phyloP scores from a whole-genome alignment of 2,888 invertebrate species.

The Lasioglossum zephyrum region DNA sequence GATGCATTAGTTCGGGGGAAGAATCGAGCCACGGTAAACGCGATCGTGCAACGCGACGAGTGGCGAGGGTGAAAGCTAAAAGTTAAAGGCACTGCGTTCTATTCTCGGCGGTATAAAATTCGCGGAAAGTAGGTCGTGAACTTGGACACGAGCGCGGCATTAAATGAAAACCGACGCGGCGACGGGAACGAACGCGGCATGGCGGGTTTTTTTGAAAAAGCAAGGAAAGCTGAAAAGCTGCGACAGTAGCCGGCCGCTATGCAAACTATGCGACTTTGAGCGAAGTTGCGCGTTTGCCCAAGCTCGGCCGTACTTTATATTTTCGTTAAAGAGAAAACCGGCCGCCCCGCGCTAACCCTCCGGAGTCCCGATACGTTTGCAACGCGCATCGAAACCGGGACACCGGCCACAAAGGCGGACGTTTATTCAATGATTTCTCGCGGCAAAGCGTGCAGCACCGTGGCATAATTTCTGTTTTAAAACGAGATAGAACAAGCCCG shows the following conservation, averaged over 20 bases:
- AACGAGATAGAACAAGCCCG: background rate
- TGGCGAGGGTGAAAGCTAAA: background rate
- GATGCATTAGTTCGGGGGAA: background rate
- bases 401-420: conserved; percentile 19
- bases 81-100: background rate
- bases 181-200: background rate
- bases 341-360: background rate
- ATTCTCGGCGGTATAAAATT: background rate
- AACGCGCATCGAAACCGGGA: conserved; percentile 2
- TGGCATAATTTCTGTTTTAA: conserved; percentile 19
- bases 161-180: background rate
- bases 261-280: background rate
- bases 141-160: background rate
- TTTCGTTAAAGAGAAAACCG: background rate
- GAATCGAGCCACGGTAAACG: background rate
- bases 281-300: background rate
- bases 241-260: background rate
- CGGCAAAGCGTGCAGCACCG: conserved; percentile 1
- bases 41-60: background rate
- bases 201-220: background rate
- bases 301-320: background rate
- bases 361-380: background rate
- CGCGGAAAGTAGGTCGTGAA: background rate
- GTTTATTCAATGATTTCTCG: conserved; percentile 33
- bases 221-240: background rate